phyloP scores from a whole-genome alignment of 2,797 vertebrate species.

The Florisuga fusca region DNA sequence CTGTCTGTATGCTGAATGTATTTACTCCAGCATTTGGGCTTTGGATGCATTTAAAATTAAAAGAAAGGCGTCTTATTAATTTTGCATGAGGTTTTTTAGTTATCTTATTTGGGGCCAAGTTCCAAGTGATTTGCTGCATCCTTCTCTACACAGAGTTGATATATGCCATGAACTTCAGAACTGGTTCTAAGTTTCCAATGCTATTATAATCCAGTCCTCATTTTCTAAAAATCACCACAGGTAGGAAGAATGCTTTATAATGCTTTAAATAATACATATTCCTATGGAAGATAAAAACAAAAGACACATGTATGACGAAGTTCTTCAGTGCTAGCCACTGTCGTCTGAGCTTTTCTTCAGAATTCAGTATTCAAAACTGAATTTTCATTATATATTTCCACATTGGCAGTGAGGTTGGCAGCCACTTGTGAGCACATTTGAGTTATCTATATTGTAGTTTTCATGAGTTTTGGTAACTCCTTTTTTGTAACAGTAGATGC shows the following conservation, averaged over 20 bases:
- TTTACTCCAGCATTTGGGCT: slow-evolving; percentile 46
- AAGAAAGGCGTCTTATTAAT: slow-evolving; percentile 40
- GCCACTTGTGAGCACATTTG: neutral
- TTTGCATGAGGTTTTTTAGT: slow-evolving; percentile 45
- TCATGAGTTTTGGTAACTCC: neutral
- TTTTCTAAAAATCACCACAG: slow-evolving; percentile 14
- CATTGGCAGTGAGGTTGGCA: neutral
- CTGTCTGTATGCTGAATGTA: slow-evolving; percentile 18
- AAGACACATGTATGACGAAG: neutral
- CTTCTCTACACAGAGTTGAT: neutral
- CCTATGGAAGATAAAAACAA: neutral
- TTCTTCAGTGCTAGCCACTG: neutral
- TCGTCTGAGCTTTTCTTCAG: neutral
- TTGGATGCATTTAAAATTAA: slow-evolving; percentile 52
- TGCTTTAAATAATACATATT: neutral
- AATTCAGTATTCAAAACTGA: neutral
- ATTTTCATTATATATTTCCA: neutral
- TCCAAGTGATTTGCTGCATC: neutral
- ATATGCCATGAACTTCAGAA: neutral
- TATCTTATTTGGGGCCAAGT: neutral
- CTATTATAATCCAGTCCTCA: neutral
- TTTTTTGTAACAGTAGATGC: neutral
- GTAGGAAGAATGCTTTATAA: neutral
- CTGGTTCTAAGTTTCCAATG: neutral
- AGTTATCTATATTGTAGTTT: neutral